Evolutionary conservation across 2,113 vertebrate genomes (phyloP), one percentile per base, ranked within the genome.

Genomic region (Dicentrarchus labrax): DNA sequence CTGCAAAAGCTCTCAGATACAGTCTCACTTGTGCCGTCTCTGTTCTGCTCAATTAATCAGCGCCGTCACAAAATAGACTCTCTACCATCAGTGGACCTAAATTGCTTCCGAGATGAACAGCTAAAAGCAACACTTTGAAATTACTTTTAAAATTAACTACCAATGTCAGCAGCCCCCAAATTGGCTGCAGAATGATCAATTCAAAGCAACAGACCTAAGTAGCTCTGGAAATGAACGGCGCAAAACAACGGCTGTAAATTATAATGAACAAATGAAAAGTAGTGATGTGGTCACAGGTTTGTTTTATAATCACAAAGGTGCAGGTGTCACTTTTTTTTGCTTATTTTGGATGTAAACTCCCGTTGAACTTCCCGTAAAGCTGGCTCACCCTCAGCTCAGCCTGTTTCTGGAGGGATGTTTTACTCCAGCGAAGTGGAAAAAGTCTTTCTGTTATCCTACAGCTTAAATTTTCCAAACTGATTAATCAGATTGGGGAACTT

Each of bases 111-210:
- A 83, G 82, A 88, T 64, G 78, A 90, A 85, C 83, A 59, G 69
- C 87, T 73, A 77, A 89, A 78, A 83, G 81, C 67, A 22, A 69
- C 83, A n/a, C 78, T 81, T 82, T 80, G 73, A 89, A 91, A 91
- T 89, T 69, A 88, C 89, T 89, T 92, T 81, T 78, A 70, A 88
- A 89, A 90, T 86, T 56, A 91, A 88, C 77, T 84, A 77, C 80
- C 77, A 82, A 82, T 87, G 83, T 85, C 81, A 83, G 76, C 76
- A 2, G 69, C 72, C 45, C 43, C 66, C 57, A 89, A 86, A 91
- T 88, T 86, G 62, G 83, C 83, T 86, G 43, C 77, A 81, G 79
- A 86, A 83, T 72, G 76, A 86, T 83, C 85, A 89, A 89, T 92
- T 88, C 85, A 73, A 75, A 60, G 70, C 66, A 67, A 15, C 83